Conservation (phyloP, 2,888 invertebrate genomes). For the Lasius platythorax region DNA sequence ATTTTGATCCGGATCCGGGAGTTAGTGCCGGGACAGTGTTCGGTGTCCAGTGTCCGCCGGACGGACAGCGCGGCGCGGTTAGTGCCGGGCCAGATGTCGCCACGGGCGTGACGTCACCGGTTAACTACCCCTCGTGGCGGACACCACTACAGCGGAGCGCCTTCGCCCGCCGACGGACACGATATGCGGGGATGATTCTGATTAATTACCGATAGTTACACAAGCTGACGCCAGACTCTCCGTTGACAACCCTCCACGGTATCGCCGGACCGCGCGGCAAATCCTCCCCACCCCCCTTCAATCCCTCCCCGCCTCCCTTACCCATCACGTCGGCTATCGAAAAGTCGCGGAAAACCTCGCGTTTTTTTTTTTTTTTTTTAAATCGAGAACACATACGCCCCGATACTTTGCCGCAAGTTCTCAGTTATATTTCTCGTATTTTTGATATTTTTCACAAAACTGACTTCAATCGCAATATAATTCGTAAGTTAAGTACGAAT, state of each 20-base stretch:
- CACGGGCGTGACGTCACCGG: conserved; percentile 86
- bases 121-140: conserved; percentile 82
- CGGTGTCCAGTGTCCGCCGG: conserved; percentile 75
- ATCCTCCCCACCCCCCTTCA: neutral
- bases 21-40: conserved; percentile 77
- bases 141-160: conserved; percentile 61
- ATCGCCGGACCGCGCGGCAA: conserved; percentile 20
- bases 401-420: neutral
- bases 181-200: conserved; percentile 85
- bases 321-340: neutral
- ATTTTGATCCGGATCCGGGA: conserved; percentile 82
- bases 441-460: neutral
- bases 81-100: conserved; percentile 85
- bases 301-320: too few species aligned
- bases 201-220: conserved; percentile 86
- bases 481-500: neutral
- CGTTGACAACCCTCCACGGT: conserved; percentile 77
- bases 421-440: neutral
- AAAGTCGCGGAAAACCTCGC: neutral
- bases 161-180: conserved; percentile 75
- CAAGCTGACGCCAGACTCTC: conserved; percentile 84
- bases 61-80: conserved; percentile 77
- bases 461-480: neutral
- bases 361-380: conserved; percentile 28
- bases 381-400: neutral